Conservation (phyloP, 2,113 vertebrate species). For the Lophius piscatorius region DNA sequence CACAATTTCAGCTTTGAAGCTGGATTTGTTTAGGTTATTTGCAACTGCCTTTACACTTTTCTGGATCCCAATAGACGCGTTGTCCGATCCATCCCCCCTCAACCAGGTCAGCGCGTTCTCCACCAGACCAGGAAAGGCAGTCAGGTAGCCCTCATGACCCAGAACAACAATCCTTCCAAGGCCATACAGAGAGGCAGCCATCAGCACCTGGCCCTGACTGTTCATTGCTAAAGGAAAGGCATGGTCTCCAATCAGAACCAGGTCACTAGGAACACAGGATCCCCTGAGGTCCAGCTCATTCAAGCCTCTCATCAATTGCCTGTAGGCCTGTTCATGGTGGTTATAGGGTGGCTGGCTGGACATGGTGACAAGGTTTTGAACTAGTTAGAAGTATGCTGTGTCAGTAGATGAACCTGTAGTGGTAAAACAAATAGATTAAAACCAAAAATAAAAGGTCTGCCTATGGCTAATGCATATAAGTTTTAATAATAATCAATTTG, state of each 20-base stretch:
- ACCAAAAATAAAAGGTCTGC: background rate
- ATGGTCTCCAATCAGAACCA: constrained; percentile 75
- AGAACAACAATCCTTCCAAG: constrained; percentile 84
- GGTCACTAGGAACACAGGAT: constrained; percentile 53
- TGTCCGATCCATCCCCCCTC: constrained; percentile 64
- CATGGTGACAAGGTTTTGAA: constrained; percentile 26
- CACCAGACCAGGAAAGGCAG: constrained; percentile 77
- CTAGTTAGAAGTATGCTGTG: background rate
- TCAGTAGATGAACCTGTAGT: background rate
- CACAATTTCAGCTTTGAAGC: constrained; percentile 50
- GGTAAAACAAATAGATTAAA: background rate
- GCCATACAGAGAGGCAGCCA: constrained; percentile 82
- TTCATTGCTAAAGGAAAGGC: constrained; percentile 81
- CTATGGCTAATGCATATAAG: background rate
- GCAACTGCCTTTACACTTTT: constrained; percentile 64
- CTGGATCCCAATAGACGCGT: constrained; percentile 78
- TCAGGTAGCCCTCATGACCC: constrained; percentile 85
- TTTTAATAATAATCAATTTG: too few species aligned
- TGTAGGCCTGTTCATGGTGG: constrained; percentile 58
- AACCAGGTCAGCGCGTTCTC: constrained; percentile 87
- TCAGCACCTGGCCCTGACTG: constrained; percentile 72
- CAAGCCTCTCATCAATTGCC: constrained; percentile 66
- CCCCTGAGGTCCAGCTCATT: constrained; percentile 66
- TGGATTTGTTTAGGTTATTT: constrained; percentile 71
- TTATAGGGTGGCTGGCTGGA: background rate